Base-by-base conservation (phyloP, 23 tunicate genomes). In the Aplidium turbinatum region DNA sequence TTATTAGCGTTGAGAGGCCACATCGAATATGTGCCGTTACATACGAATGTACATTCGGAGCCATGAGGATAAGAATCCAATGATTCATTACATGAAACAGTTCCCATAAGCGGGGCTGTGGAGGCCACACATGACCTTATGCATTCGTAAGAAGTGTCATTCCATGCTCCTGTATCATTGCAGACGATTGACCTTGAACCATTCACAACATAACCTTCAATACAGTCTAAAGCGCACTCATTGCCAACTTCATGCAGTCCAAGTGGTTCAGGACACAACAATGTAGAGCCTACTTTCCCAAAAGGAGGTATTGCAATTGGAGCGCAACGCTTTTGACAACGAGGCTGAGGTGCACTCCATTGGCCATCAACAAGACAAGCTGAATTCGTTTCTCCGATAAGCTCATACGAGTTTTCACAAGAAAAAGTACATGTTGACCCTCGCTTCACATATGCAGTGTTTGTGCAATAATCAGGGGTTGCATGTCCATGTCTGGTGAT, bases 291-390 rank as follows among this genome's bases (percentile, higher is more conserved):
- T 21, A 68, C 35, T 3, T 11, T 38, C 29, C 67, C 64, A 54
- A 35, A 19, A 55, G 47, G 36, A 1, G 35, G 47, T 0, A 77
- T 32, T 30, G 33, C 51, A 1, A 79, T n/a, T 4, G 65, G 66
- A 2, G 54, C 48, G 36, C 84, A 79, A 6, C 19, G 27, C 27
- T 40, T 47, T 27, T 45, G 31, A 31, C 84, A 79, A 1, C 33
- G 55, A 5, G 84, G 84, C 38, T 26, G 55, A 3, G 56, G 23
- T 36, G 18, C n/a, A 13, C 63, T 79, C 84, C 84, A 79, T 9
- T 40, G 22, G 22, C 76, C 84, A 0, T 46, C 64, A 33, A 21
- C 55, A 1, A 54, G 13, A 36, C 84, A 79, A 33, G 72, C 76
- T 9, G 58, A 31, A 25, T 67, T 45, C 2, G 34, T 35, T 53